These are phyloP conservation scores for Oriolus oriolus DNA, from an alignment of 2,113 vertebrate species.

Conservation along the genomic window DNA sequence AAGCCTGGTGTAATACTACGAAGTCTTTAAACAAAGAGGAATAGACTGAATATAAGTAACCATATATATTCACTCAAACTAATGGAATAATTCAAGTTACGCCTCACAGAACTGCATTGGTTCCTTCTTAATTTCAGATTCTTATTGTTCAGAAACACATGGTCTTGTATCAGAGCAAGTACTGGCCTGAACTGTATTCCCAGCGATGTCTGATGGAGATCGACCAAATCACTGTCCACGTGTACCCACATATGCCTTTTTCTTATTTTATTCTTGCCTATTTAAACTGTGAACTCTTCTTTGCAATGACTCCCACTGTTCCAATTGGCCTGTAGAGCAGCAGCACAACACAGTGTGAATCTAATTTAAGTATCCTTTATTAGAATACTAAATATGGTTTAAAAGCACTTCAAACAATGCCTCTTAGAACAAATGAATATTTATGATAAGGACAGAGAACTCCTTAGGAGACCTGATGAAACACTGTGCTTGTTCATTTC, in stretches of 20 bases:
- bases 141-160: background rate
- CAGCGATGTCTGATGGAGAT: background rate
- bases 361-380: background rate
- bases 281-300: background rate
- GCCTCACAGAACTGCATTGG: background rate
- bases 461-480: background rate
- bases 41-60: background rate
- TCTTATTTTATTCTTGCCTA: background rate
- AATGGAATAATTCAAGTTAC: background rate
- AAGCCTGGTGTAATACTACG: background rate
- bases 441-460: background rate
- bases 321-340: background rate
- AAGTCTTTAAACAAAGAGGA: background rate
- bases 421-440: background rate
- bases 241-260: background rate
- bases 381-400: background rate
- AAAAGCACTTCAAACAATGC: background rate
- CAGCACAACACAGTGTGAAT: background rate
- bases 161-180: background rate
- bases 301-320: background rate
- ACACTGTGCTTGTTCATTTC: background rate
- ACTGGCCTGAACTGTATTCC: background rate
- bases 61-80: background rate
- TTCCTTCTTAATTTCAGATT: background rate
- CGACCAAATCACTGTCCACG: background rate